Evolutionary conservation across 2,797 vertebrate species (phyloP).

Genomic region (Sebastes miniatus): DNA sequence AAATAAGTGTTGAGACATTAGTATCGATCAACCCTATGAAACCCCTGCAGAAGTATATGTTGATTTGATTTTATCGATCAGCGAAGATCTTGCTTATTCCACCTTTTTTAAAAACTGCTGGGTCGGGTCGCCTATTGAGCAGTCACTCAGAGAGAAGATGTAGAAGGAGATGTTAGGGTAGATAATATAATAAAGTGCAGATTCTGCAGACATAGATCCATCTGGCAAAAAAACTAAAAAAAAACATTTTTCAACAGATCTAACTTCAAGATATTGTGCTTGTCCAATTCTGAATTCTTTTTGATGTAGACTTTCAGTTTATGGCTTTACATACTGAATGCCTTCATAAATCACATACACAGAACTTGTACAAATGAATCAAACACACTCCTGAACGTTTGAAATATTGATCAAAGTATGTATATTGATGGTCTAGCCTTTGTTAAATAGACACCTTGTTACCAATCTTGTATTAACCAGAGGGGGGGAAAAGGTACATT

Average conservation of each 20-base stretch:
- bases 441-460: slow-evolving; percentile 3
- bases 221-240: not conserved
- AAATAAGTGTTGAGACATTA: slow-evolving; percentile 4
- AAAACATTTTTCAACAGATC: slow-evolving; percentile 13
- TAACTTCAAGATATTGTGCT: slow-evolving; percentile 29
- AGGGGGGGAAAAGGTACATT: not conserved
- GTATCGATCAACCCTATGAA: slow-evolving; percentile 21
- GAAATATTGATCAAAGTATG: not conserved
- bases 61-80: slow-evolving; percentile 34
- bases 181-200: slow-evolving; percentile 13
- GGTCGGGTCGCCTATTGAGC: not conserved
- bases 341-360: not conserved
- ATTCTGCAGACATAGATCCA: not conserved
- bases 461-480: not conserved
- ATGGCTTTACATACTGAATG: not conserved
- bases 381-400: not conserved
- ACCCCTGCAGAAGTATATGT: slow-evolving; percentile 25
- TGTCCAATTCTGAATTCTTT: slow-evolving; percentile 22
- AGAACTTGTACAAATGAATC: not conserved
- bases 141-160: not conserved
- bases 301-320: slow-evolving; percentile 5
- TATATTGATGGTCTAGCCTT: not conserved
- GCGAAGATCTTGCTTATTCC: slow-evolving; percentile 10
- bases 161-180: slow-evolving; percentile 2
- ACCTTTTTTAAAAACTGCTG: slow-evolving; percentile 22